A percentile compares a stretch with the other conserved stretches of the same genome.
phyloP scores from a whole-genome alignment of 2,888 invertebrate species.

The Ectemnius lituratus region DNA sequence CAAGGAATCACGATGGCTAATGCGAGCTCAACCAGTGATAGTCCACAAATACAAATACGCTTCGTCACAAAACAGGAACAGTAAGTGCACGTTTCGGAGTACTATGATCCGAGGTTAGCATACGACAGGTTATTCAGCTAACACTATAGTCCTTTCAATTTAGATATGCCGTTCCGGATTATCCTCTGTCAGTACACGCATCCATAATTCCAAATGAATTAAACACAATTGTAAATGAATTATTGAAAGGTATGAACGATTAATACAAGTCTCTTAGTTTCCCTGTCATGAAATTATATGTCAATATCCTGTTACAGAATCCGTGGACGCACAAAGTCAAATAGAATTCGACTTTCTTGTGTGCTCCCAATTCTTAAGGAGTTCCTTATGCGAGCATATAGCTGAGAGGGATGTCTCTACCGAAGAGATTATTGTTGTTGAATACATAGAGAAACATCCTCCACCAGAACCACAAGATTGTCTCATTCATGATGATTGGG shows the following conservation, averaged over 20 bases:
- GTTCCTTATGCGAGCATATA: slow-evolving; percentile 86
- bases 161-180: slow-evolving; percentile 93
- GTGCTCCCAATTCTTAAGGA: slow-evolving; percentile 88
- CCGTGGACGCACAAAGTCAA: slow-evolving; percentile 69
- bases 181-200: slow-evolving; percentile 89
- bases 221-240: slow-evolving; percentile 88
- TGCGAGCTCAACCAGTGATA: slow-evolving; percentile 60
- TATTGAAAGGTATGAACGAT: slow-evolving; percentile 81
- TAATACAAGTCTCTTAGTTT: background rate
- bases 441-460: slow-evolving; percentile 94
- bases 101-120: background rate
- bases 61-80: slow-evolving; percentile 89
- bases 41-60: slow-evolving; percentile 87
- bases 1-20: slow-evolving; percentile 25
- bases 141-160: slow-evolving; percentile 50
- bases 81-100: slow-evolving; percentile 80
- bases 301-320: slow-evolving; percentile 57
- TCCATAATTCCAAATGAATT: slow-evolving; percentile 84
- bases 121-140: slow-evolving; percentile 18
- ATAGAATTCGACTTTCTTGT: slow-evolving; percentile 94
- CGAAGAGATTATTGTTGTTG: slow-evolving; percentile 92
- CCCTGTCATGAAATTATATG: background rate
- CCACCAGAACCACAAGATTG: slow-evolving; percentile 96
- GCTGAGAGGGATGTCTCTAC: slow-evolving; percentile 87
- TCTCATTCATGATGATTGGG: slow-evolving; percentile 98